A percentile compares a stretch with the other conserved stretches of the same genome.
Evolutionary conservation across 2,888 invertebrate genomes (phyloP).

Genomic region (Drosophila atripex): DNA sequence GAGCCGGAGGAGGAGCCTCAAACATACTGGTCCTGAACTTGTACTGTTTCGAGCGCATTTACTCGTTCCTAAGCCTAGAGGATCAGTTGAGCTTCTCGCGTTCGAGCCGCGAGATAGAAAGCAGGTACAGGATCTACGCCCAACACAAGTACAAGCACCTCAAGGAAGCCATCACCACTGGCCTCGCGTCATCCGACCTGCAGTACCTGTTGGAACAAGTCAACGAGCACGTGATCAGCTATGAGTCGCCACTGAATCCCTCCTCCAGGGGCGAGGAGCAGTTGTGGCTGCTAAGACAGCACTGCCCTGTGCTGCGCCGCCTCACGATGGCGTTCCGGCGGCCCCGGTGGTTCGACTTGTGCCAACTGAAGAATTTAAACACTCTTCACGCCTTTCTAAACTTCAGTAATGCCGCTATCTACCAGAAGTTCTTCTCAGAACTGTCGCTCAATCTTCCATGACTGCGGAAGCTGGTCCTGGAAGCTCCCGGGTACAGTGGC

Average conservation of each 20-base stretch:
- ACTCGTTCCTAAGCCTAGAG: neutral
- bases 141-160: neutral
- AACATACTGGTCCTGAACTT: neutral
- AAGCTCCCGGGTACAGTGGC: neutral
- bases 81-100: neutral
- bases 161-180: neutral
- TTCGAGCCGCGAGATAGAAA: neutral
- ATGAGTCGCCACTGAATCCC: neutral
- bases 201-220: neutral
- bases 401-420: neutral
- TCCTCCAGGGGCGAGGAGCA: neutral
- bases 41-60: neutral
- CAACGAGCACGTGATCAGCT: neutral
- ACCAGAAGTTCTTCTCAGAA: neutral
- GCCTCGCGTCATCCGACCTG: neutral
- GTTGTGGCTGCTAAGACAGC: neutral
- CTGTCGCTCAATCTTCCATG: neutral
- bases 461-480: constrained; percentile 11
- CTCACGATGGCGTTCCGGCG: neutral
- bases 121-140: neutral
- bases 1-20: neutral
- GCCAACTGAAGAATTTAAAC: neutral
- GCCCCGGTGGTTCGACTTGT: neutral
- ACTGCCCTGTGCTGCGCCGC: neutral
- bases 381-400: neutral